Percentiles rank a stretch among this genome's conserved stretches.
phyloP scores from a whole-genome alignment of 2,797 vertebrate species.

The Pelochelys cantorii region DNA sequence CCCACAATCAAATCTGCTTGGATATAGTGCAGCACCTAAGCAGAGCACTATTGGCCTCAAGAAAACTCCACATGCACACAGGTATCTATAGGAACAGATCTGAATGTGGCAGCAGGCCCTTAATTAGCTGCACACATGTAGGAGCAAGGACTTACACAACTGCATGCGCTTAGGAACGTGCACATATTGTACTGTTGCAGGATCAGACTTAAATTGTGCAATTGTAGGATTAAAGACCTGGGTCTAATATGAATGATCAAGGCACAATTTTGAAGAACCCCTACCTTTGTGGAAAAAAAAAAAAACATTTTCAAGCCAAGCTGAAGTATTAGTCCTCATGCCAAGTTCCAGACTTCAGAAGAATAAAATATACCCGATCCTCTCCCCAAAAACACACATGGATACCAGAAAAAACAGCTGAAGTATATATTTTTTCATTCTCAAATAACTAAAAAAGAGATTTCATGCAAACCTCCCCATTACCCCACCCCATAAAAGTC shows the following conservation, averaged over 20 bases:
- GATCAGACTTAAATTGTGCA: slow-evolving; percentile 6
- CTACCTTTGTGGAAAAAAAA: slow-evolving; percentile 46
- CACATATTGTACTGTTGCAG: not conserved
- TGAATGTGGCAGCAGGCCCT: slow-evolving; percentile 34
- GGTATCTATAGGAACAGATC: not conserved
- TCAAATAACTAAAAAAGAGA: not conserved
- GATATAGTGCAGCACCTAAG: slow-evolving; percentile 16
- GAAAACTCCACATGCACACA: slow-evolving; percentile 15
- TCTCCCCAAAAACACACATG: not conserved
- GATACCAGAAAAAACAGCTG: not conserved
- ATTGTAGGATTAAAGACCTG: slow-evolving; percentile 19
- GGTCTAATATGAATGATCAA: slow-evolving; percentile 21
- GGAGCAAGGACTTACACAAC: not conserved
- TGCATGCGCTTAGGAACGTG: not conserved
- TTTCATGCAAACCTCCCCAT: not conserved
- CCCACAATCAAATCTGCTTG: slow-evolving; percentile 27
- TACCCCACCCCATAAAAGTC: not conserved
- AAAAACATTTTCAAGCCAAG: not conserved
- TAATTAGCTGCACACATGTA: not conserved
- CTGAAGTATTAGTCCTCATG: not conserved
- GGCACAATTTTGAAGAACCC: slow-evolving; percentile 26
- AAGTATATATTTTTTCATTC: not conserved
- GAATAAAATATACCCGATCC: too few species aligned
- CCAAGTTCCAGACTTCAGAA: not conserved
- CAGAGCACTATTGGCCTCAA: slow-evolving; percentile 40